Evolutionary conservation across 2,797 vertebrate genomes (phyloP), one percentile per base, ranked within the genome.

Genomic region (Rhynchotus rufescens): DNA sequence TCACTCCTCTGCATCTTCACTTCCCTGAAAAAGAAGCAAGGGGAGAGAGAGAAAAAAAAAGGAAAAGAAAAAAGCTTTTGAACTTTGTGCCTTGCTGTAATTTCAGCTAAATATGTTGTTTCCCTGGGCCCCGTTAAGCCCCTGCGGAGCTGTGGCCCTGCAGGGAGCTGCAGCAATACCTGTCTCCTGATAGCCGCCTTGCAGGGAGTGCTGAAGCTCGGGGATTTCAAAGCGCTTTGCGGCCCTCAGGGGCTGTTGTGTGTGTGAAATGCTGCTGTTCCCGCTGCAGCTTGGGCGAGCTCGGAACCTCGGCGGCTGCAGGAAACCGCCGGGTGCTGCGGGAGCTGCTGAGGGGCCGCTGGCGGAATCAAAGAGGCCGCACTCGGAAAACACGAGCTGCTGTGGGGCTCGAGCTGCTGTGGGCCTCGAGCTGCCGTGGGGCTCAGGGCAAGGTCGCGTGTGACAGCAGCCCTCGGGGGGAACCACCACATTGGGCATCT

Each of bases 401-500:
- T 80, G 72, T 36, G 73, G 83, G 86, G 86, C 62, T 12, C 1
- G 1, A 36, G 36, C 36, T 36, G 92, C 86, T 78, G 72, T 36
- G 73, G 66, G 86, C 71, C 82, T 54, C 81, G 68, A 89, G 88
- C 92, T 95, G 92, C 86, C 80, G 72, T 36, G 73, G 66, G 86
- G 73, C 82, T 54, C 81, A 2, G 12, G 9, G 45, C 90, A 95
- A 96, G 96, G 96, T 90, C 88, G 68, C 67, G 17, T 40, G 28
- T 45, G 76, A 61, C 6, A 10, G 44, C 90, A 80, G 83, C 30
- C 89, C 62, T 3, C 2, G 84, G 38, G 15, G 73, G 83, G 79
- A 90, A 83, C 80, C 80, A 67, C 74, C 90, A 94, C 94, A 89
- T 61, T 38, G 54, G 76, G 82, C 45, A 9, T 73, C 94, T 95